Percentiles rank a stretch among this genome's conserved stretches.
Evolutionary conservation across 2,888 invertebrate genomes (phyloP).

Genomic region (Cryptocephalus moraei): DNA sequence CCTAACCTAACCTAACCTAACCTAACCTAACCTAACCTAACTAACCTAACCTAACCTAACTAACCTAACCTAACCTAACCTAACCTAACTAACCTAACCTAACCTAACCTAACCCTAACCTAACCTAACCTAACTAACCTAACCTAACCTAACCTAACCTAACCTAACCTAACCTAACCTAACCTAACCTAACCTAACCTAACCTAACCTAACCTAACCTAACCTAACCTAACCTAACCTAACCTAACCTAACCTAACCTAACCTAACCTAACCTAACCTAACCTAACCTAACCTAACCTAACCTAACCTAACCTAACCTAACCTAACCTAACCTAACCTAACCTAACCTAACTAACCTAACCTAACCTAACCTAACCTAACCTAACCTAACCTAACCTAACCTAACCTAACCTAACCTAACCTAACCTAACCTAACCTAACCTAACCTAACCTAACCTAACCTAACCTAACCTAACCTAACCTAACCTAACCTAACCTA

Average conservation of each 20-base stretch:
- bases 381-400: neutral
- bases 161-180: too few relatives aligned
- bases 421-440: neutral
- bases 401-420: neutral
- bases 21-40: too few relatives aligned
- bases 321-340: neutral
- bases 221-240: neutral
- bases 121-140: too few relatives aligned
- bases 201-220: neutral
- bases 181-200: too few relatives aligned
- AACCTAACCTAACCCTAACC: too few relatives aligned
- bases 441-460: conserved; percentile 7
- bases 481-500: conserved; percentile 4
- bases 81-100: too few relatives aligned
- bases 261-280: neutral
- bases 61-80: too few relatives aligned
- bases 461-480: conserved; percentile 13
- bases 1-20: too few relatives aligned
- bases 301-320: neutral
- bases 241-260: neutral
- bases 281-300: neutral
- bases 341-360: neutral
- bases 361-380: neutral
- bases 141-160: too few relatives aligned
- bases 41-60: too few relatives aligned